A percentile compares a stretch with the other conserved stretches of the same genome.
Evolutionary conservation across 2,888 invertebrate genomes (phyloP).

Genomic region (Stramonita haemastoma): DNA sequence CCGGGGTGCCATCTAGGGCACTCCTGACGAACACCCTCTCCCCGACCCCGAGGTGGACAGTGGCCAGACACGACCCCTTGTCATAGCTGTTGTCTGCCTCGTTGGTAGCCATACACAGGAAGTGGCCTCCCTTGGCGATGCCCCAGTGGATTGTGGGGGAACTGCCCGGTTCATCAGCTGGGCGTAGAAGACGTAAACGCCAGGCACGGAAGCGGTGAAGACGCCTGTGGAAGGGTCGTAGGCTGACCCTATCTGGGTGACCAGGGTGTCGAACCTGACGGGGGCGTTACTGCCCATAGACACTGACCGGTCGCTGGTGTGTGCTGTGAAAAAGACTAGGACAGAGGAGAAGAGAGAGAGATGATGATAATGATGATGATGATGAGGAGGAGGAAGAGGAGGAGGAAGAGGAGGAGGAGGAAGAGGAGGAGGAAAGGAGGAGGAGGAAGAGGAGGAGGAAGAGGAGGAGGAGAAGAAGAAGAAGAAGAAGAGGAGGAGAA

Average conservation of each 20-base stretch:
- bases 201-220: not conserved
- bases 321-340: constrained; percentile 7
- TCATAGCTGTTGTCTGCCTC: not conserved
- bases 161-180: not conserved
- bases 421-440: no score
- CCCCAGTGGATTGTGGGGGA: not conserved
- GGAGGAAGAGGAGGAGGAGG: no score
- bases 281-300: not conserved
- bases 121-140: not conserved
- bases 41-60: not conserved
- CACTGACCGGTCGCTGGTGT: not conserved
- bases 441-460: no score
- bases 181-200: constrained; percentile 3
- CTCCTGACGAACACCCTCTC: not conserved
- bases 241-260: not conserved
- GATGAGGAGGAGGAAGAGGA: no score
- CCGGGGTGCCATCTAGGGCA: not conserved
- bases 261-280: not conserved
- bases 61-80: constrained; percentile 2
- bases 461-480: no score
- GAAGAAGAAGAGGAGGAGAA: no score
- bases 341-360: not conserved
- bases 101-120: not conserved
- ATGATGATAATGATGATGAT: not conserved
- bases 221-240: not conserved